Percentiles rank a stretch among this genome's conserved stretches.
Conservation (phyloP, 2,113 vertebrate species). For the Morone chrysops region DNA sequence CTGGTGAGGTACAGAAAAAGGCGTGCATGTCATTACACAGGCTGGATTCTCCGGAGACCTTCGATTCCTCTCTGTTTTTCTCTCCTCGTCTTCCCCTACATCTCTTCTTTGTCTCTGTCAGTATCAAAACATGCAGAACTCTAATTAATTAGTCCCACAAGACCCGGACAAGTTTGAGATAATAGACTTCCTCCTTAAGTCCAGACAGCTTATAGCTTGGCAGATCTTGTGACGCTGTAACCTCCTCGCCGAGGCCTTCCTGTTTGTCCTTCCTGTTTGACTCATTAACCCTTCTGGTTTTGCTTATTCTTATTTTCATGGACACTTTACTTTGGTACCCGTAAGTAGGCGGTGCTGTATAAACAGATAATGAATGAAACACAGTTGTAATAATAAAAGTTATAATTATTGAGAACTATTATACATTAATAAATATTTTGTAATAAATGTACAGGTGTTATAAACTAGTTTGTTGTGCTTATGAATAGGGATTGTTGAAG, state of each 20-base stretch:
- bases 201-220: slow-evolving; percentile 34
- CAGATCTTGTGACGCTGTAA: slow-evolving; percentile 19
- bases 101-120: slow-evolving; percentile 14
- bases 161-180: slow-evolving; percentile 51
- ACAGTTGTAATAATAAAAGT: too few relatives aligned
- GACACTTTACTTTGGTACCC: too few relatives aligned
- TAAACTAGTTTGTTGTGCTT: too few relatives aligned
- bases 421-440: too few relatives aligned
- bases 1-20: slow-evolving; percentile 8
- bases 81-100: background rate
- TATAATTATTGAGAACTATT: too few relatives aligned
- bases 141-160: slow-evolving; percentile 72
- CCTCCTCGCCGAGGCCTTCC: slow-evolving; percentile 5
- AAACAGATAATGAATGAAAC: too few relatives aligned
- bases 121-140: slow-evolving; percentile 41
- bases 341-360: too few relatives aligned
- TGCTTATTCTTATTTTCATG: too few relatives aligned
- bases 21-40: slow-evolving; percentile 32
- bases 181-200: slow-evolving; percentile 44
- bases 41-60: slow-evolving; percentile 28
- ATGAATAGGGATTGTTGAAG: too few relatives aligned
- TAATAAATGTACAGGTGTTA: too few relatives aligned
- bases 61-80: slow-evolving; percentile 26
- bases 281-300: background rate
- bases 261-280: background rate